These are phyloP conservation scores for Drosophila virilis DNA, from an alignment of 1,140 invertebrate genomes.

Conservation along the genomic window DNA sequence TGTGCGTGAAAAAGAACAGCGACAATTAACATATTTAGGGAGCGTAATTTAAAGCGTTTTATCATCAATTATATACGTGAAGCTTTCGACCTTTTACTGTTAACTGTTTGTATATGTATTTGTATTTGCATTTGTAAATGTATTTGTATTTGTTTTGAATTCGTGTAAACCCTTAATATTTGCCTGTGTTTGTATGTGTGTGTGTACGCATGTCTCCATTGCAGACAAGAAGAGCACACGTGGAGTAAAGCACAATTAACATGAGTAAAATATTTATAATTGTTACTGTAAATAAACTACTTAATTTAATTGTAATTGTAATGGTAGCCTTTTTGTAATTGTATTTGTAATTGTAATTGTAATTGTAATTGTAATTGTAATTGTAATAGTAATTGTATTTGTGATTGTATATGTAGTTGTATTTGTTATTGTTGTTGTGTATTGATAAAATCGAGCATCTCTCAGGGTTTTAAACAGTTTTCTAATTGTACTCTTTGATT, in stretches of 20 bases:
- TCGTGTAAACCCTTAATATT: neutral
- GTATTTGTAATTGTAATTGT: neutral
- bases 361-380: slow-evolving; percentile 14
- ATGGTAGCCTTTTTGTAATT: slow-evolving; percentile 1
- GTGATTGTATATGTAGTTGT: slow-evolving; percentile 3
- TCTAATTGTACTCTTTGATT: neutral
- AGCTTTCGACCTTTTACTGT: slow-evolving; percentile 36
- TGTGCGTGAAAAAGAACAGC: slow-evolving; percentile 11
- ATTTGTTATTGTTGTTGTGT: neutral
- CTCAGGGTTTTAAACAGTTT: neutral
- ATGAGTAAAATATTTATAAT: neutral
- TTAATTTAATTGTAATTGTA: slow-evolving; percentile 3
- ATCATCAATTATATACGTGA: slow-evolving; percentile 60
- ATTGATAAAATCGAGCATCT: neutral
- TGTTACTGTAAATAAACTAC: neutral
- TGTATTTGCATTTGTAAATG: slow-evolving; percentile 34
- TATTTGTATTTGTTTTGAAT: slow-evolving; percentile 2
- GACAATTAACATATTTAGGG: slow-evolving; percentile 40
- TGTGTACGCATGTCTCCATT: too few relatives aligned
- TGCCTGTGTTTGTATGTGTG: neutral
- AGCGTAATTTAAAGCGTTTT: slow-evolving; percentile 70
- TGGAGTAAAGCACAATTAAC: slow-evolving; percentile 30
- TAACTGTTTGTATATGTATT: slow-evolving; percentile 17
- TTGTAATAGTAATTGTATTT: slow-evolving; percentile 2
- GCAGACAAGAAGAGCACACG: neutral